Conservation (phyloP, 2,888 invertebrate genomes). For the Ephialtes manifestator region DNA sequence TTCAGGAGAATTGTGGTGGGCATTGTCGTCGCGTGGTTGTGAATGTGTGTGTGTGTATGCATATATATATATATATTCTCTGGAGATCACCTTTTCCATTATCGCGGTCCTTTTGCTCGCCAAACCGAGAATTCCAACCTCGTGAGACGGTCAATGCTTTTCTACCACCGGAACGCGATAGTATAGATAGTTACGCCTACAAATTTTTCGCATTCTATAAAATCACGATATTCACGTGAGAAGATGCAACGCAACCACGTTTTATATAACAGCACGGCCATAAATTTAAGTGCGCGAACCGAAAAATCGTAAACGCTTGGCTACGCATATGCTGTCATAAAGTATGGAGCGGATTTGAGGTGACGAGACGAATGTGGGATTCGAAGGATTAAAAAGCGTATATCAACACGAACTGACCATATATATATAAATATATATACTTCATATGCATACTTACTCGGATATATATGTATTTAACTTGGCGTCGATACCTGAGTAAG, state of each 20-base stretch:
- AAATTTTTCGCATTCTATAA: neutral
- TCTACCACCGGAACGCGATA: neutral
- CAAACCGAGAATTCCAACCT: neutral
- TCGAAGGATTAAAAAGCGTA: neutral
- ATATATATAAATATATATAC: no score
- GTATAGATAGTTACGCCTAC: neutral
- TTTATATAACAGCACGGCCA: neutral
- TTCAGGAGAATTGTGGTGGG: neutral
- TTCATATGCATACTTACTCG: no score
- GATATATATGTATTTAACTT: no score
- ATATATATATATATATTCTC: neutral
- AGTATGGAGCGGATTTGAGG: neutral
- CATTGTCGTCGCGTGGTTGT: slow-evolving; percentile 1
- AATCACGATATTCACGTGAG: neutral
- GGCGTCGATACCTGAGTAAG: no score
- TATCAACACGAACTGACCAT: slow-evolving; percentile 36
- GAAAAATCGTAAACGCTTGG: slow-evolving; percentile 13
- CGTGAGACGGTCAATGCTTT: neutral
- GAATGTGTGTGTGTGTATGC: neutral
- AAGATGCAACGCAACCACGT: neutral
- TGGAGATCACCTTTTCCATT: neutral
- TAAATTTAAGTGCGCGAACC: neutral
- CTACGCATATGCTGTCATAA: neutral
- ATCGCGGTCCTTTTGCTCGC: neutral
- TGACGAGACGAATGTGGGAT: neutral